Percentiles rank a stretch among this genome's conserved stretches.
phyloP scores from a whole-genome alignment of 2,888 invertebrate genomes.

The Tridacna gigas region DNA sequence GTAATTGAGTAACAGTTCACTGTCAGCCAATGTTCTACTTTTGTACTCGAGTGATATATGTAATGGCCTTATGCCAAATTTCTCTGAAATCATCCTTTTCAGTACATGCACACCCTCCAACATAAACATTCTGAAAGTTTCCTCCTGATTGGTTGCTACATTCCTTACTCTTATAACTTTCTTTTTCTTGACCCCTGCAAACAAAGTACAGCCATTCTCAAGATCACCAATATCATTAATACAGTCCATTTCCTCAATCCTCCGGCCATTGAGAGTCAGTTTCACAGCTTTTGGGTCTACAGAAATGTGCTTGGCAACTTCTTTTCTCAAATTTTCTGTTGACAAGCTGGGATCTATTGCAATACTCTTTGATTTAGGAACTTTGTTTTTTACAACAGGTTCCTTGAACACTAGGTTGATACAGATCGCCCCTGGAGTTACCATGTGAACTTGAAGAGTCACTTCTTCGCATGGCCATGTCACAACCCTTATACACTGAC shows the following conservation, averaged over 20 bases:
- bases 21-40: slow-evolving; percentile 28
- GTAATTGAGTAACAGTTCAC: slow-evolving; percentile 35
- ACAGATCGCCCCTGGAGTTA: slow-evolving; percentile 26
- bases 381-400: neutral
- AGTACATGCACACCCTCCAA: slow-evolving; percentile 46
- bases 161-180: slow-evolving; percentile 43
- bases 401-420: slow-evolving; percentile 28
- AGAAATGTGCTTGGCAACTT: slow-evolving; percentile 33
- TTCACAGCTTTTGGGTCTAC: slow-evolving; percentile 53
- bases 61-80: slow-evolving; percentile 29
- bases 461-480: slow-evolving; percentile 18
- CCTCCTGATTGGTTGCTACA: slow-evolving; percentile 22
- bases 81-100: slow-evolving; percentile 36
- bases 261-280: slow-evolving; percentile 36
- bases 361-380: slow-evolving; percentile 1
- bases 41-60: slow-evolving; percentile 39
- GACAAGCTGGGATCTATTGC: slow-evolving; percentile 30
- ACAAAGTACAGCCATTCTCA: slow-evolving; percentile 36
- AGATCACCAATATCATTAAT: slow-evolving; percentile 24
- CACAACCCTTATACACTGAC: slow-evolving; percentile 32
- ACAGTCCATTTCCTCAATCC: slow-evolving; percentile 45
- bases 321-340: slow-evolving; percentile 33
- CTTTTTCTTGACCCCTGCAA: slow-evolving; percentile 54
- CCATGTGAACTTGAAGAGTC: slow-evolving; percentile 32
- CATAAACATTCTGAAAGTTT: slow-evolving; percentile 48